Percentiles rank a stretch among this genome's conserved stretches.
Conservation (phyloP, 2,113 vertebrate genomes). For the Piaya cayana region DNA sequence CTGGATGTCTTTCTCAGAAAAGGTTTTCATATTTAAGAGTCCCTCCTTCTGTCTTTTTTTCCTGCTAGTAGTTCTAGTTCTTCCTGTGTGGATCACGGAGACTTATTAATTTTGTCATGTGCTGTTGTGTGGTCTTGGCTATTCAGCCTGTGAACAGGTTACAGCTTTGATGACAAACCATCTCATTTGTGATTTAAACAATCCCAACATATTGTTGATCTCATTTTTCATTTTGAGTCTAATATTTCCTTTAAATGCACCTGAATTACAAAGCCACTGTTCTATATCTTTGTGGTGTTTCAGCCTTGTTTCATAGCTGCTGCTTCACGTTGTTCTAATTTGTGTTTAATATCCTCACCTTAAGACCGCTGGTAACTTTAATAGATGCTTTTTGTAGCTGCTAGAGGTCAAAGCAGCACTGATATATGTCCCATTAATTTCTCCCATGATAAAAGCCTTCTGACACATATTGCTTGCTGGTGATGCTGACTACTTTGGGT, state of each 20-base stretch:
- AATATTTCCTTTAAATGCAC: neutral
- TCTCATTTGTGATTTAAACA: neutral
- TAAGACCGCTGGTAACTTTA: neutral
- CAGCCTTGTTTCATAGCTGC: neutral
- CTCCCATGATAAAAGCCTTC: neutral
- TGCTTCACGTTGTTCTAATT: neutral
- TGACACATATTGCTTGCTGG: neutral
- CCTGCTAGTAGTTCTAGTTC: neutral
- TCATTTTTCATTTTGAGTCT: neutral
- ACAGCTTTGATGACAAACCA: neutral
- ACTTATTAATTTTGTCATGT: neutral
- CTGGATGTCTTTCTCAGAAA: neutral
- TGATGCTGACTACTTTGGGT: accelerated
- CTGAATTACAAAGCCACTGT: neutral
- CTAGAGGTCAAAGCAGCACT: neutral
- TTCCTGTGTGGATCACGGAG: neutral
- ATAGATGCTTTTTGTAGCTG: neutral
- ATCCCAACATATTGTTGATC: neutral
- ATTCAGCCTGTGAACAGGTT: neutral
- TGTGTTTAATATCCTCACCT: neutral
- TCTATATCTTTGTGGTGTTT: neutral
- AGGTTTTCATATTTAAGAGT: neutral
- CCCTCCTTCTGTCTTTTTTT: neutral
- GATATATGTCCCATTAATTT: neutral
- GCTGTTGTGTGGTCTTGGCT: neutral